A percentile compares a stretch with the other conserved stretches of the same genome.
These are phyloP conservation scores for Drymonia ruficornis DNA, from an alignment of 2,888 invertebrate genomes.

Conservation along the genomic window DNA sequence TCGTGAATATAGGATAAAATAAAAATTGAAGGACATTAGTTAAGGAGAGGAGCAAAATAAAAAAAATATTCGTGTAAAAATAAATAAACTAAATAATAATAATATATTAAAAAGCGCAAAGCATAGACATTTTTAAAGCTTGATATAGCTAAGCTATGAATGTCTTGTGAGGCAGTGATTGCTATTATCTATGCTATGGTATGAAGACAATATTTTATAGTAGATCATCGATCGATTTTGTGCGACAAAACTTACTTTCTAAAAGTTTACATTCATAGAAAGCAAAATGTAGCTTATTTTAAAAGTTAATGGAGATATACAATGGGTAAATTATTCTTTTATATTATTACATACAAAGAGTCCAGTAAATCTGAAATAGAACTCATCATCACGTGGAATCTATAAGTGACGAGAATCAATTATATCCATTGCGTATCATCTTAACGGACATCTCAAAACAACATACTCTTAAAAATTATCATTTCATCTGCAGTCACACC, in stretches of 20 bases:
- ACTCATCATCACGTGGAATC: too few relatives aligned
- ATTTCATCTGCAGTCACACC: slow-evolving; percentile 24
- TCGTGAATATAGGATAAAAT: slow-evolving; percentile 54
- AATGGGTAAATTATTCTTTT: slow-evolving; percentile 27
- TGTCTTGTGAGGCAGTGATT: slow-evolving; percentile 84
- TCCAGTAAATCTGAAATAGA: too few relatives aligned
- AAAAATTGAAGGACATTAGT: slow-evolving; percentile 55
- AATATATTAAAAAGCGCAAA: slow-evolving; percentile 75
- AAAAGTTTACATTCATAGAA: slow-evolving; percentile 14
- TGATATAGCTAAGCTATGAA: slow-evolving; percentile 81
- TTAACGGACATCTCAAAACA: slow-evolving; percentile 21
- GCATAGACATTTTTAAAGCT: slow-evolving; percentile 77
- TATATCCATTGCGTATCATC: slow-evolving; percentile 31
- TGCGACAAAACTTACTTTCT: slow-evolving; percentile 40
- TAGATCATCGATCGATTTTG: slow-evolving; percentile 38
- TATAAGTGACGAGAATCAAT: background rate
- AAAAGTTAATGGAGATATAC: slow-evolving; percentile 23
- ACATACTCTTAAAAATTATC: slow-evolving; percentile 23
- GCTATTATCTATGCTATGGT: slow-evolving; percentile 73
- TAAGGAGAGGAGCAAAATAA: slow-evolving; percentile 64
- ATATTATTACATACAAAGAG: background rate
- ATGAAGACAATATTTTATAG: slow-evolving; percentile 47
- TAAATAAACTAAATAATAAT: slow-evolving; percentile 65
- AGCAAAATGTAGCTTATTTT: slow-evolving; percentile 24
- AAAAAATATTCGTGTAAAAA: slow-evolving; percentile 46